Evolutionary conservation across 2,888 invertebrate genomes (phyloP).

Genomic region (Ceriagrion tenellum): DNA sequence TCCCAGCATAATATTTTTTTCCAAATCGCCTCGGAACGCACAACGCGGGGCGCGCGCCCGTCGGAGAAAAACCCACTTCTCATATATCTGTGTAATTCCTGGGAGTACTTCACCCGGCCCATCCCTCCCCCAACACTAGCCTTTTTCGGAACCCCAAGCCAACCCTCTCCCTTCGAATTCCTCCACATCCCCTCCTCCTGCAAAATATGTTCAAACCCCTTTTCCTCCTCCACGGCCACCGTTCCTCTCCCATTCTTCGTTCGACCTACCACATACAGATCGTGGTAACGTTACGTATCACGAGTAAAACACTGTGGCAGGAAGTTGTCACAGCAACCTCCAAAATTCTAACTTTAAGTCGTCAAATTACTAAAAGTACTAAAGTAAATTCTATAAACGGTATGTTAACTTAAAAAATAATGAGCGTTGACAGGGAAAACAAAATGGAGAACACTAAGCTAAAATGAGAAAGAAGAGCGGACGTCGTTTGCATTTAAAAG

Average conservation of each 20-base stretch:
- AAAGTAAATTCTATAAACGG: no score
- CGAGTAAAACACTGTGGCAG: no score
- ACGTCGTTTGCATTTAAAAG: no score
- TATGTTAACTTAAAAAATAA: no score
- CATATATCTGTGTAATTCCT: constrained; percentile 17
- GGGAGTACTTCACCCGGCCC: not conserved
- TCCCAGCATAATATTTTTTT: not conserved
- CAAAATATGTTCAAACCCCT: not conserved
- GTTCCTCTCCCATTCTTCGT: not conserved
- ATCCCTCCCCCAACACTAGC: not conserved
- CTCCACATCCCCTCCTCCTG: not conserved
- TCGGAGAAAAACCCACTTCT: constrained; percentile 26
- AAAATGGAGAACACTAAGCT: no score
- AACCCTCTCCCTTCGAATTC: not conserved
- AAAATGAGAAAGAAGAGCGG: no score
- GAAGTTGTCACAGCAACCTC: no score
- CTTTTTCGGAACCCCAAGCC: not conserved
- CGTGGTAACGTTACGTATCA: no score
- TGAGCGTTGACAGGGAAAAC: no score
- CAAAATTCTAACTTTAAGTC: no score
- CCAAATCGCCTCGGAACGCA: not conserved
- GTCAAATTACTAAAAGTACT: no score
- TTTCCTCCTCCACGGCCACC: not conserved
- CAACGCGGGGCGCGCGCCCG: not conserved
- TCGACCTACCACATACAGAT: no score